phyloP scores from a whole-genome alignment of 2,888 invertebrate species.

The Scaptomyza tumidula region DNA sequence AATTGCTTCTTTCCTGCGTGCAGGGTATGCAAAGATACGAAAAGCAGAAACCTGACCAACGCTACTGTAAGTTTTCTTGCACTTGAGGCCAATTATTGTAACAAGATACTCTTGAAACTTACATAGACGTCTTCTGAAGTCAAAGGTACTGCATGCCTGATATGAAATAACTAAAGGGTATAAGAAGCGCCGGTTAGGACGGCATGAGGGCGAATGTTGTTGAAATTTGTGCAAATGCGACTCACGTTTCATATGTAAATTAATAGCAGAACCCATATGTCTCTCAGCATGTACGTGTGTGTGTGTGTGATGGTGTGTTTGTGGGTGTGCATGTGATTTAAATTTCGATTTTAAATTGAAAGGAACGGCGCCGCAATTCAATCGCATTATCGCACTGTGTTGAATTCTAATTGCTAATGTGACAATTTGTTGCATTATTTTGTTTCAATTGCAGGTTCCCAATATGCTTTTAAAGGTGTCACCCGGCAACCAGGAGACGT shows the following conservation, averaged over 20 bases:
- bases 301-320: not conserved
- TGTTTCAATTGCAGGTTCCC: constrained; percentile 82
- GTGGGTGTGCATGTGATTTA: constrained; percentile 32
- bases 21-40: not conserved
- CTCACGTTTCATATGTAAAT: constrained; percentile 69
- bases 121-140: not conserved
- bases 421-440: constrained; percentile 48
- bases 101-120: constrained; percentile 10
- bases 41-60: not conserved
- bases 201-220: constrained; percentile 14
- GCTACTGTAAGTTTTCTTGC: not conserved
- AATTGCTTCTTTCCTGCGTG: not conserved
- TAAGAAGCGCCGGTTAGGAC: constrained; percentile 8
- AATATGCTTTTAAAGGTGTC: constrained; percentile 81
- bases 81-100: constrained; percentile 6
- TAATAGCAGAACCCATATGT: constrained; percentile 35
- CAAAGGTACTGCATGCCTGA: not conserved
- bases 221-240: constrained; percentile 42
- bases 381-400: constrained; percentile 34
- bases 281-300: not conserved
- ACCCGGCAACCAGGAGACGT: constrained; percentile 25
- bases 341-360: constrained; percentile 59
- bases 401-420: constrained; percentile 44
- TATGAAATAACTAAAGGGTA: constrained; percentile 17
- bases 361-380: constrained; percentile 46